These are phyloP conservation scores for Diarsia mendica DNA, from an alignment of 2,888 invertebrate genomes.

Conservation along the genomic window DNA sequence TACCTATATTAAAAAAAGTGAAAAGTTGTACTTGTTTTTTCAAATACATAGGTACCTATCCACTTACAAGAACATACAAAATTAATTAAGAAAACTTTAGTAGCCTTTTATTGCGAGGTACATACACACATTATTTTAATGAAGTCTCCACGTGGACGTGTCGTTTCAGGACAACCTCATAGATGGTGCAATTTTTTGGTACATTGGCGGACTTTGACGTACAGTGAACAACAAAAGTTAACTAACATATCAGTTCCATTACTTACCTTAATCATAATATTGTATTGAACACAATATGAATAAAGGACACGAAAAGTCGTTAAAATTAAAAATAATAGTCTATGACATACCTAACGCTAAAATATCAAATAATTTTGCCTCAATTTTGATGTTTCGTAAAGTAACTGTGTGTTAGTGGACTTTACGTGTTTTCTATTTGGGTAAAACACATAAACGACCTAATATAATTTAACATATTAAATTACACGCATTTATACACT, in stretches of 20 bases:
- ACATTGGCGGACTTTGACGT: too few species aligned
- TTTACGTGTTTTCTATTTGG: not conserved
- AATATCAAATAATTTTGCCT: not conserved
- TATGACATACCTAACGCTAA: not conserved
- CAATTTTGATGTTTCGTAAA: not conserved
- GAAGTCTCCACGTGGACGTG: not conserved
- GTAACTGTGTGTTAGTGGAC: not conserved
- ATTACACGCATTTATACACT: constrained; percentile 16
- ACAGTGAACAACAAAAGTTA: constrained; percentile 5
- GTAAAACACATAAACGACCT: not conserved
- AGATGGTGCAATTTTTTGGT: constrained; percentile 14
- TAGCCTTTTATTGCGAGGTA: not conserved
- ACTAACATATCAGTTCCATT: not conserved
- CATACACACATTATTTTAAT: constrained; percentile 4
- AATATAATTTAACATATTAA: constrained; percentile 8
- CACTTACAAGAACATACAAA: not conserved
- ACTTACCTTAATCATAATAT: not conserved
- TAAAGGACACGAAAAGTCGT: not conserved
- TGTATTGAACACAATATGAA: not conserved
- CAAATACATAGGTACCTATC: not conserved
- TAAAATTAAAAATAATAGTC: not conserved
- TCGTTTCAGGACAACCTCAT: constrained; percentile 14
- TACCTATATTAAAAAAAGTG: not conserved
- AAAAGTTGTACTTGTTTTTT: not conserved
- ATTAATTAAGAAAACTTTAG: not conserved